Evolutionary conservation across 2,113 vertebrate species (phyloP).

Genomic region (Anguilla japonica): DNA sequence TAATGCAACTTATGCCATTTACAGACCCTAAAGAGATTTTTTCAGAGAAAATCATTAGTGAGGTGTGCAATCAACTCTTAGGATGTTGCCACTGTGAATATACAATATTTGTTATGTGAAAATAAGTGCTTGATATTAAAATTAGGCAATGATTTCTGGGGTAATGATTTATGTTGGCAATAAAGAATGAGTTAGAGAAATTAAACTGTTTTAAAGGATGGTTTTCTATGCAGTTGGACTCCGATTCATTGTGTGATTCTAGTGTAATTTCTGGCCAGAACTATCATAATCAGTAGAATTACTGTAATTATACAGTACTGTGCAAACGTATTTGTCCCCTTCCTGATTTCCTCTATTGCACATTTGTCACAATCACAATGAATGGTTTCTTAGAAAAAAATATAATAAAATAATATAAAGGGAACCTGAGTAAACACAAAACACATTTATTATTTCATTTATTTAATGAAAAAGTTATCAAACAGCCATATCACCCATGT

Average conservation of each 20-base stretch:
- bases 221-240: not conserved
- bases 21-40: not conserved
- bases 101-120: conserved; percentile 2
- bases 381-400: no score
- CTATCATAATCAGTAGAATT: not conserved
- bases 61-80: not conserved
- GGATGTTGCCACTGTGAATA: not conserved
- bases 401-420: no score
- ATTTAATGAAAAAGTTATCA: no score
- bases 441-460: no score
- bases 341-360: no score
- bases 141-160: not conserved
- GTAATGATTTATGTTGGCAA: not conserved
- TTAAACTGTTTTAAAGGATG: not conserved
- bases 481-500: no score
- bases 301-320: no score
- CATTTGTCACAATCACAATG: no score
- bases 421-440: no score
- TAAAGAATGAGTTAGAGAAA: not conserved
- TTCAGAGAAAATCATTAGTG: not conserved
- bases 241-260: not conserved
- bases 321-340: no score
- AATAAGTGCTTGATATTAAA: not conserved
- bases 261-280: not conserved
- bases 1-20: no score